Conservation (phyloP, 2,888 invertebrate species). For the Drosophila quasianomalipes region DNA sequence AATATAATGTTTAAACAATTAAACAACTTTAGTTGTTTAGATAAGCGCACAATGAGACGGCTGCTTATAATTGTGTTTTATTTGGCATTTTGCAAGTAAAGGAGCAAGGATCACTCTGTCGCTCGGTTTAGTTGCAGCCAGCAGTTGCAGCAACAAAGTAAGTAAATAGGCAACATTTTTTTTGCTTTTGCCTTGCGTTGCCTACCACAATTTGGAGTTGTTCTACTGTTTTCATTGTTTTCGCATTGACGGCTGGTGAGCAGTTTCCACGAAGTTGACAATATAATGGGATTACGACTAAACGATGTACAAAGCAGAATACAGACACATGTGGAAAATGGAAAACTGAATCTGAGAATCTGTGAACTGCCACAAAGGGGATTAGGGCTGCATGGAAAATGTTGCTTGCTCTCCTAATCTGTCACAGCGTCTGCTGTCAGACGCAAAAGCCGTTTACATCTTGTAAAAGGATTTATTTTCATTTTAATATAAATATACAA, state of each 20-base stretch:
- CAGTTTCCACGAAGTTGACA: conserved; percentile 53
- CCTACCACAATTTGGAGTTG: neutral
- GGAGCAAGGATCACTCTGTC: neutral
- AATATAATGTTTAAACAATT: neutral
- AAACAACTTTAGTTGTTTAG: neutral
- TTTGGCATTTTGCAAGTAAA: neutral
- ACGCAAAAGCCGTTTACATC: neutral
- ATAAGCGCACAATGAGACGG: neutral
- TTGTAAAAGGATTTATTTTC: neutral
- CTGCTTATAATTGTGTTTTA: neutral
- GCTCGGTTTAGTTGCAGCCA: neutral
- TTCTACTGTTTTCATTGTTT: neutral
- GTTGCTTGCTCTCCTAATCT: conserved; percentile 9
- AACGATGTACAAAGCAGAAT: conserved; percentile 30
- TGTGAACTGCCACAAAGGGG: conserved; percentile 43
- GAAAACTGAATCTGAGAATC: conserved; percentile 30
- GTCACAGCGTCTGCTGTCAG: conserved; percentile 11
- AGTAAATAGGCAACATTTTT: neutral
- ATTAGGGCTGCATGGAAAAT: conserved; percentile 17
- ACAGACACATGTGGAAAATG: conserved; percentile 24
- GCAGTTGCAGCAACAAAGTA: neutral
- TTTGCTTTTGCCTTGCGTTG: neutral
- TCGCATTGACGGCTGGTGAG: conserved; percentile 22
- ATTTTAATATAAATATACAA: conserved; percentile 1
- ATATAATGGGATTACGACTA: conserved; percentile 65